phyloP scores from a whole-genome alignment of 2,797 vertebrate genomes.

The Lindbergichthys nudifrons region DNA sequence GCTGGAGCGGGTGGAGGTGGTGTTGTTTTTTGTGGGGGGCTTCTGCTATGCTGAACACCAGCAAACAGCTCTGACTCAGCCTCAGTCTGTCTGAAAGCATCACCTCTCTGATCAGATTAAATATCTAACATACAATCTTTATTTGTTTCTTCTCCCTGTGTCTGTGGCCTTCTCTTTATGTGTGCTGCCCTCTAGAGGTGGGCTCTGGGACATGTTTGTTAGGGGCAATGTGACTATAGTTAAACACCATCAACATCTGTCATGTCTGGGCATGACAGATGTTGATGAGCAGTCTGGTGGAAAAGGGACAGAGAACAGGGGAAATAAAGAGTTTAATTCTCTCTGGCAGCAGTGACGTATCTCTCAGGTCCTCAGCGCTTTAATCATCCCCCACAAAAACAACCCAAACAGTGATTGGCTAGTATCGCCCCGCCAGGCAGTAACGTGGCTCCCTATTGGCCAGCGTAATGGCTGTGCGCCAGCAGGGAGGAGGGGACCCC shows the following conservation, averaged over 20 bases:
- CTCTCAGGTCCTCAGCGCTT: slow-evolving; percentile 80
- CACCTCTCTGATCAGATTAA: slow-evolving; percentile 64
- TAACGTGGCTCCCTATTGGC: slow-evolving; percentile 66
- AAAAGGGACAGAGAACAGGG: slow-evolving; percentile 55
- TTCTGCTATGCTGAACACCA: slow-evolving; percentile 33
- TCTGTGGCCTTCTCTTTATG: slow-evolving; percentile 28
- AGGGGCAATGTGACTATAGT: slow-evolving; percentile 54
- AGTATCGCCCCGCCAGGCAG: slow-evolving; percentile 65
- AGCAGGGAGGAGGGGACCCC: slow-evolving; percentile 47
- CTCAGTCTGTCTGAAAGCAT: slow-evolving; percentile 45
- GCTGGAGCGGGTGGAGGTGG: slow-evolving; percentile 55
- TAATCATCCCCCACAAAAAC: slow-evolving; percentile 68
- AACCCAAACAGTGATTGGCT: slow-evolving; percentile 81
- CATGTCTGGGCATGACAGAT: too few species aligned
- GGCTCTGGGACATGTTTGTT: slow-evolving; percentile 47
- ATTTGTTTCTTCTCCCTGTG: slow-evolving; percentile 45
- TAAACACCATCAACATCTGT: slow-evolving; percentile 51
- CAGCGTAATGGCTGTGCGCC: slow-evolving; percentile 48
- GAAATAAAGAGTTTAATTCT: slow-evolving; percentile 57
- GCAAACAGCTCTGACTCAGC: slow-evolving; percentile 41
- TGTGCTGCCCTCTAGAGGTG: slow-evolving; percentile 70
- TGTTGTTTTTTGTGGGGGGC: slow-evolving; percentile 11
- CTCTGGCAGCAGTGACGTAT: slow-evolving; percentile 82
- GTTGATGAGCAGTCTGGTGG: slow-evolving; percentile 56
- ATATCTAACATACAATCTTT: slow-evolving; percentile 73